A percentile compares a stretch with the other conserved stretches of the same genome.
Evolutionary conservation across 2,113 vertebrate species (phyloP).

Genomic region (Triplophysa siluroides): DNA sequence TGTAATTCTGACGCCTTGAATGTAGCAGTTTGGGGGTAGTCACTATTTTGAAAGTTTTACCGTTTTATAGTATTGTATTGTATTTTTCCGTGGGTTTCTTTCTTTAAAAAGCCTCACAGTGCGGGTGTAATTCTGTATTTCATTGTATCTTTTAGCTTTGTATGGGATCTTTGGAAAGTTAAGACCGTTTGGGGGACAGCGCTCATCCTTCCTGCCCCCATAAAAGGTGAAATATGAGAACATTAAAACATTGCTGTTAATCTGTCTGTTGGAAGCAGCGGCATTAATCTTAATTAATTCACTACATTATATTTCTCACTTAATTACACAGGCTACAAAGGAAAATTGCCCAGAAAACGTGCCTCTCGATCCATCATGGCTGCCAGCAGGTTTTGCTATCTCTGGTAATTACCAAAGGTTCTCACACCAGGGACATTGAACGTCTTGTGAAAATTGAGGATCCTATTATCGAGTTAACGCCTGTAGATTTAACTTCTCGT

Average conservation of each 20-base stretch:
- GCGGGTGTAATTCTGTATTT: neutral
- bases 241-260: slow-evolving; percentile 71
- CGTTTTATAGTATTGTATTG: neutral
- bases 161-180: slow-evolving; percentile 28
- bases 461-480: slow-evolving; percentile 30
- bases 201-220: slow-evolving; percentile 51
- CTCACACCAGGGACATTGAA: slow-evolving; percentile 54
- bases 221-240: slow-evolving; percentile 67
- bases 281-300: slow-evolving; percentile 78
- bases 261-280: slow-evolving; percentile 71
- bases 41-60: neutral
- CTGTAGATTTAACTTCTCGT: slow-evolving; percentile 25
- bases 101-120: neutral
- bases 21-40: neutral
- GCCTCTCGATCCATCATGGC: slow-evolving; percentile 70
- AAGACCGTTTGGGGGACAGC: slow-evolving; percentile 39
- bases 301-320: slow-evolving; percentile 73
- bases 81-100: neutral
- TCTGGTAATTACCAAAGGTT: slow-evolving; percentile 72
- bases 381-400: slow-evolving; percentile 63
- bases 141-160: neutral
- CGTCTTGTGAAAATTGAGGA: slow-evolving; percentile 39
- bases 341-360: slow-evolving; percentile 75
- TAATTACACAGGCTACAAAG: slow-evolving; percentile 76
- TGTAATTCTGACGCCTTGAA: neutral